A percentile compares a stretch with the other conserved stretches of the same genome.
Conservation (phyloP, 1,140 invertebrate genomes). For the Periplaneta americana region DNA sequence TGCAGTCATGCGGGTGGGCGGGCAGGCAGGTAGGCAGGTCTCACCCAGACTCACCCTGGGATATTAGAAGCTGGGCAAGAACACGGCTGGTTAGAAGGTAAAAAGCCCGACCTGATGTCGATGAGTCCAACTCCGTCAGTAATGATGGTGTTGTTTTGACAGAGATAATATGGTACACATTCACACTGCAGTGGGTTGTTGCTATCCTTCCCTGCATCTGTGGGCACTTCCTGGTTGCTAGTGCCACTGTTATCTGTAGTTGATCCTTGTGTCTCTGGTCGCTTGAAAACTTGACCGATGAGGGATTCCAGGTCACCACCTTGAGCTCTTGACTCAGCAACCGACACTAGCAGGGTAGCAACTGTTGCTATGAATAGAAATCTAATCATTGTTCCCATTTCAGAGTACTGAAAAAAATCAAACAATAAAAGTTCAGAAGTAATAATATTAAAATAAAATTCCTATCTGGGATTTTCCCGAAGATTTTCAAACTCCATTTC, state of each 20-base stretch:
- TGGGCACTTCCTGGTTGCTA: background rate
- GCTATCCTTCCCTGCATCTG: background rate
- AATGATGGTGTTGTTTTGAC: constrained; percentile 56
- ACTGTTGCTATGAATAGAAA: background rate
- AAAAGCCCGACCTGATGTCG: constrained; percentile 54
- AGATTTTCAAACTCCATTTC: too few relatives aligned
- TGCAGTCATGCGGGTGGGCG: too few relatives aligned
- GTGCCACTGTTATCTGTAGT: too few relatives aligned
- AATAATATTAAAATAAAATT: too few relatives aligned
- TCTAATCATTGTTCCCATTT: background rate
- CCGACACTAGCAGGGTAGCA: background rate
- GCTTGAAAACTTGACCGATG: background rate
- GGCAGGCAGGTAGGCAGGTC: background rate
- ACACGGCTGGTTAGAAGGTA: background rate
- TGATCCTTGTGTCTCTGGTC: background rate
- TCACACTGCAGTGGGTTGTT: constrained; percentile 31
- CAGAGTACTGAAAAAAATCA: background rate
- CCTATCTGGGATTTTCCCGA: too few relatives aligned
- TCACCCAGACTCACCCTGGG: constrained; percentile 1
- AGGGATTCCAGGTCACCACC: background rate
- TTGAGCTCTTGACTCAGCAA: background rate
- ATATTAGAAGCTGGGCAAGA: background rate
- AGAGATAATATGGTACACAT: constrained; percentile 64
- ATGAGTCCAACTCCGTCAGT: constrained; percentile 68
- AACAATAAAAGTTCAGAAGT: too few relatives aligned